Evolutionary conservation across 2,113 vertebrate species (phyloP).

Genomic region (Carlito syrichta): DNA sequence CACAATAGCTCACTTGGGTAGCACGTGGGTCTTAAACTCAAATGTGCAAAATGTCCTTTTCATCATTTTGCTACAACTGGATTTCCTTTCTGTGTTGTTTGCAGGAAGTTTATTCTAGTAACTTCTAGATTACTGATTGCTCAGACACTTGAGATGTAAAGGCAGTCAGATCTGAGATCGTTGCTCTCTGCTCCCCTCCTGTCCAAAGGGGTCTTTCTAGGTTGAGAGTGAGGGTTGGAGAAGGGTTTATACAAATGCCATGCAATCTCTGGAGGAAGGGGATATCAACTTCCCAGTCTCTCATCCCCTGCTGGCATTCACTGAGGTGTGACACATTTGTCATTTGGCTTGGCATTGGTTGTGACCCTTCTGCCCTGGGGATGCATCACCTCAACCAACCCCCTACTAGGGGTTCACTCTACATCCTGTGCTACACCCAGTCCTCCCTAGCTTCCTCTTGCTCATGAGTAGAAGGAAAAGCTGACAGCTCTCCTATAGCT

Average conservation of each 20-base stretch:
- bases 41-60: background rate
- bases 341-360: fast-evolving
- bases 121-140: background rate
- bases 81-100: background rate
- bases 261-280: background rate
- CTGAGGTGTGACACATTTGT: background rate
- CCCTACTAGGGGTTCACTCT: no score
- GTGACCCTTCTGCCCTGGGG: background rate
- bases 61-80: background rate
- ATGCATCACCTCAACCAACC: background rate
- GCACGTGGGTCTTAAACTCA: background rate
- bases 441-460: background rate
- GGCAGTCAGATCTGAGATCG: background rate
- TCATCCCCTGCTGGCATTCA: background rate
- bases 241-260: background rate
- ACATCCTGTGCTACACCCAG: background rate
- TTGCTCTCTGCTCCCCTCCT: background rate
- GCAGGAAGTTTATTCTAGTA: background rate
- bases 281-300: background rate
- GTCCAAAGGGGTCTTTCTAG: background rate
- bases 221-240: background rate
- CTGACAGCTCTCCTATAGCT: background rate
- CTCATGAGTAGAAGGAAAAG: background rate
- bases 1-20: background rate
- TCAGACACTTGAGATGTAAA: background rate